Evolutionary conservation across 2,888 invertebrate genomes (phyloP), one percentile per base, ranked within the genome.

Genomic region (Chymomyza fuscimana): DNA sequence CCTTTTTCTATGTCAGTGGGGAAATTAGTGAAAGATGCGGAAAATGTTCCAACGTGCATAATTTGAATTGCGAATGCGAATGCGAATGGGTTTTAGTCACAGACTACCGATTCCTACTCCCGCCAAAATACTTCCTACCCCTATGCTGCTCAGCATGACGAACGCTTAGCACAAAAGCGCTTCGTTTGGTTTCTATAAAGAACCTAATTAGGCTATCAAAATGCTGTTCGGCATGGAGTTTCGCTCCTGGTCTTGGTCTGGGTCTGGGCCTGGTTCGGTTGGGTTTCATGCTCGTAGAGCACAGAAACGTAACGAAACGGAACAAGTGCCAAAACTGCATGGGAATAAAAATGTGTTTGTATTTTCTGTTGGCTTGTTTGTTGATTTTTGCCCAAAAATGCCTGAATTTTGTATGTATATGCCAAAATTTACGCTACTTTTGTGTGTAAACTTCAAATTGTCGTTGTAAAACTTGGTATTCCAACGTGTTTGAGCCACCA

Each of bases 131-230:
- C n/a, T 16, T 4, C 16, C 16, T 15, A 16, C 22, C 54, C 22
- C 54, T 54, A 12, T 54, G 54, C 22, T 54, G 16, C 54, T 3
- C 25, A 25, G 58, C 16, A 25, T 67, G 71, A 52, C 82, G 77
- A 82, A 79, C 85, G 82, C 79, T 82, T 86, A 80, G 84, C 80
- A 85, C 87, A 85, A 85, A 85, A 82, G 85, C 82, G 46, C 32
- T 25, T 25, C 22, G 50, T 22, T 22, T 62, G 40, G 32, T 62
- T 62, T 62, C 73, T 76, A 82, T 82, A 82, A 82, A 84, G 83
- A 80, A 77, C 82, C 83, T 84, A 84, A 84, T 84, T 84, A 84
- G 83, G 86, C 83, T 86, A 84, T 84, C 84, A 84, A 84, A 84
- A 84, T 84, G 83, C 86, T 71, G 72, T 69, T 73, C 73, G 73